Base-by-base conservation (phyloP, 2,888 invertebrate genomes). In the Mythimna albipuncta region DNA sequence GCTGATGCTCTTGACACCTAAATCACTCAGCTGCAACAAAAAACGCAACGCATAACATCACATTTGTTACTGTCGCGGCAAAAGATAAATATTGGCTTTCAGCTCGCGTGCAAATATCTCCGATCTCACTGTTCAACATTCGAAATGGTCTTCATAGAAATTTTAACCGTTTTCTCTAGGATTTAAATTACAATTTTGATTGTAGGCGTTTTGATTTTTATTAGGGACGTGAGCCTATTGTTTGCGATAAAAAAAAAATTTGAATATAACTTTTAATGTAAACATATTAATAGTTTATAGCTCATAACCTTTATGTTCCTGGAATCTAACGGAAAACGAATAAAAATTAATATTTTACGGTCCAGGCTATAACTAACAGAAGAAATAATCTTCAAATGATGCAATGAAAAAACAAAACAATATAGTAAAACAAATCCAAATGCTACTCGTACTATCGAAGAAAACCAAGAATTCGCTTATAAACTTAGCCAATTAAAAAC, bases 81-180 rank as follows among this genome's bases (percentile, higher is more conserved):
- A 62, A 72, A 75, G 72, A 75, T 80, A 77, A 64, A 73, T 74
- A 81, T 88, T 87, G 71, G 69, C 81, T 84, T 91, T 89, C 91
- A 81, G 76, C 76, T 88, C 89, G 90, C 92, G 93, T 91, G 91
- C 88, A 86, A 89, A 89, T 90, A 91, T 92, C 87, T 91, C 86
- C 87, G 86, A 91, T 91, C 88, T 89, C 88, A 84, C 87, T 83
- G 81, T 82, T 82, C 69, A 76, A 72, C 73, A 79, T 80, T 83
- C 61, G 65, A 77, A 75, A 75, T 69, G 61, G 77, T 67, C 77
- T 72, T 83, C 69, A 76, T 77, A 74, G 76, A 73, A 87, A 81
- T 84, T 82, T 83, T 58, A 77, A 84, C 84, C 81, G 72, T 85
- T 84, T 81, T 64, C 50, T 62, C 44, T 65, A 44, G 5, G 11